A percentile compares a stretch with the other conserved stretches of the same genome.
phyloP scores from a whole-genome alignment of 2,888 invertebrate genomes.

The Mesochorus sp. region DNA sequence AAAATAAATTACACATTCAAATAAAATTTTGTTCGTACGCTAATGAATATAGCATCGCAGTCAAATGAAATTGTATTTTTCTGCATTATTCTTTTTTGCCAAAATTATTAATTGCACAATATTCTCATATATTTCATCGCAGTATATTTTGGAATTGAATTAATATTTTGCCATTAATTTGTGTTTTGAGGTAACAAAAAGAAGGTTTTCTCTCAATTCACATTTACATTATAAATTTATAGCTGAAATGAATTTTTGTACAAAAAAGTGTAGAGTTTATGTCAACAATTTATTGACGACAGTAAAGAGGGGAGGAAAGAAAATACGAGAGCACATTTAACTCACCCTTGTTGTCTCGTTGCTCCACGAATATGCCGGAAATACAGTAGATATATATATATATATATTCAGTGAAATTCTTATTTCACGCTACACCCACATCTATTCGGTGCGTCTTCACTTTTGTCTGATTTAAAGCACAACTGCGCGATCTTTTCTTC shows the following conservation, averaged over 20 bases:
- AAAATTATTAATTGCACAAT: no score
- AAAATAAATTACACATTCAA: no score
- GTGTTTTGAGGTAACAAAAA: no score
- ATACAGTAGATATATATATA: no score
- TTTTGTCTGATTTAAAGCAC: constrained; percentile 18
- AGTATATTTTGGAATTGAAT: no score
- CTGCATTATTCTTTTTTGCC: no score
- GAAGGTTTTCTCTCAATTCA: neutral
- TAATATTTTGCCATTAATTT: no score
- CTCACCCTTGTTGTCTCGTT: constrained; percentile 10
- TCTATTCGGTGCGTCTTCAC: constrained; percentile 39
- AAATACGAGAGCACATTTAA: neutral
- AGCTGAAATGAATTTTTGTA: neutral
- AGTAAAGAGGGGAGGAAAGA: neutral
- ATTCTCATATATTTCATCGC: no score
- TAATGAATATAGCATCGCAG: no score
- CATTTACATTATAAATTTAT: neutral
- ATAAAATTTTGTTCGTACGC: no score
- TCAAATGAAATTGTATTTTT: no score
- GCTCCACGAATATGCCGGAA: neutral
- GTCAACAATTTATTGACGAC: neutral
- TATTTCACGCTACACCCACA: constrained; percentile 45
- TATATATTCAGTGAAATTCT: neutral
- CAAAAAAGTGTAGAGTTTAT: neutral
- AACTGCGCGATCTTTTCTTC: neutral